phyloP scores from a whole-genome alignment of 2,888 invertebrate species.

The Chymomyza procnemis region DNA sequence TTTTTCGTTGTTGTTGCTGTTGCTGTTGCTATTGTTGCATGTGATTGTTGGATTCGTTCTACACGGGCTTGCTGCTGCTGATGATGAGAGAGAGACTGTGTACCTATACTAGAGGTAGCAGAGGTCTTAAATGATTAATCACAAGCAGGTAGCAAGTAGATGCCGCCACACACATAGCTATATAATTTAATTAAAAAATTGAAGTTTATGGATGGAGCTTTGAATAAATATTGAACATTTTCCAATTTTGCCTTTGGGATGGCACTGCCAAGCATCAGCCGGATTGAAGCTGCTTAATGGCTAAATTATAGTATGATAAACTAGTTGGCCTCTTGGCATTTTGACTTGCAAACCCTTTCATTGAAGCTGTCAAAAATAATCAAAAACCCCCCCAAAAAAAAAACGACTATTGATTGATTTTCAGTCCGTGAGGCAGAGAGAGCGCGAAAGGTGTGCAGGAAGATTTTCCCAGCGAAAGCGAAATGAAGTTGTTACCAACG shows the following conservation, averaged over 20 bases:
- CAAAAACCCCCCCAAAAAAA: neutral
- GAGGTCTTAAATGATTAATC: neutral
- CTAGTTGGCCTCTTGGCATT: constrained; percentile 1
- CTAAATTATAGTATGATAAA: constrained; percentile 4
- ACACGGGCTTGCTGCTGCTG: too few relatives aligned
- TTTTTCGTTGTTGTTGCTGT: too few relatives aligned
- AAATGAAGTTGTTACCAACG: neutral
- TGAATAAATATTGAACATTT: neutral
- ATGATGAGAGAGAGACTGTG: neutral
- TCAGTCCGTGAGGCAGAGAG: neutral
- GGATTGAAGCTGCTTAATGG: neutral
- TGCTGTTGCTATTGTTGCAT: too few relatives aligned
- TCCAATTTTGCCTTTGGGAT: constrained; percentile 24
- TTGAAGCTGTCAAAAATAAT: constrained; percentile 4
- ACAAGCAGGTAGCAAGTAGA: neutral
- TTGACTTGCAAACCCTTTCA: neutral
- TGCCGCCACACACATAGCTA: neutral
- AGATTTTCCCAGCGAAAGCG: constrained; percentile 6
- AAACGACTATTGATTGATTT: constrained; percentile 8
- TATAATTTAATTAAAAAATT: constrained; percentile 35
- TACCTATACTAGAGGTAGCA: neutral
- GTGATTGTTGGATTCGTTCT: neutral
- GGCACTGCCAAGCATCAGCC: neutral
- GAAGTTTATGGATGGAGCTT: neutral
- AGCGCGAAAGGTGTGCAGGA: neutral